These are phyloP conservation scores for Paramuricea clavata DNA, from an alignment of 92 coral and sea anemone species.

Conservation along the genomic window DNA sequence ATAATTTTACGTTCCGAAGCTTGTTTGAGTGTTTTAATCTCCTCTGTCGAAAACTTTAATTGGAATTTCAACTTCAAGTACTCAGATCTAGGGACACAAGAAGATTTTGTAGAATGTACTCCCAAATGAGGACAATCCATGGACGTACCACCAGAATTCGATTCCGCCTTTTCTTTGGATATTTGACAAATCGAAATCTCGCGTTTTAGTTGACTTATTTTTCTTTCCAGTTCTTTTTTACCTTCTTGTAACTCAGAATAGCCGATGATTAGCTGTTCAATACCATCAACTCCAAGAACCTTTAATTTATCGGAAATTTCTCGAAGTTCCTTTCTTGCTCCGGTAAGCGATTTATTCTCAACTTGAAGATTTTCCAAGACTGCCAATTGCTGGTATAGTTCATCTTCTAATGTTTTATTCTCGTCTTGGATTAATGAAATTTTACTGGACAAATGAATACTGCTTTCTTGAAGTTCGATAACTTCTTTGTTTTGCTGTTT, in stretches of 20 bases:
- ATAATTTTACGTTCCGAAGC: not conserved
- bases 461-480: constrained; percentile 9
- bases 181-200: not conserved
- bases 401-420: constrained; percentile 14
- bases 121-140: not conserved
- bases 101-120: not conserved
- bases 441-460: not conserved
- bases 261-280: not conserved
- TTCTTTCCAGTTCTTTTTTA: not conserved
- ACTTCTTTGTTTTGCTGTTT: not conserved
- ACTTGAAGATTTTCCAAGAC: constrained; percentile 11
- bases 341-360: not conserved
- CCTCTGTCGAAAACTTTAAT: constrained; percentile 17
- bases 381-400: constrained; percentile 34
- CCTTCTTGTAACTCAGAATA: not conserved
- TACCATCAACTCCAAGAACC: not conserved
- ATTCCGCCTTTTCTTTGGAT: not conserved
- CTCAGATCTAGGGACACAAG: constrained; percentile 24
- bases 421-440: not conserved
- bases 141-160: no score
- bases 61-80: constrained; percentile 28
- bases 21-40: not conserved
- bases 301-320: not conserved
- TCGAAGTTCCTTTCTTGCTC: not conserved
- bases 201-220: not conserved